A percentile compares a stretch with the other conserved stretches of the same genome.
These are phyloP conservation scores for Eulithis prunata DNA, from an alignment of 2,888 invertebrate species.

Conservation along the genomic window DNA sequence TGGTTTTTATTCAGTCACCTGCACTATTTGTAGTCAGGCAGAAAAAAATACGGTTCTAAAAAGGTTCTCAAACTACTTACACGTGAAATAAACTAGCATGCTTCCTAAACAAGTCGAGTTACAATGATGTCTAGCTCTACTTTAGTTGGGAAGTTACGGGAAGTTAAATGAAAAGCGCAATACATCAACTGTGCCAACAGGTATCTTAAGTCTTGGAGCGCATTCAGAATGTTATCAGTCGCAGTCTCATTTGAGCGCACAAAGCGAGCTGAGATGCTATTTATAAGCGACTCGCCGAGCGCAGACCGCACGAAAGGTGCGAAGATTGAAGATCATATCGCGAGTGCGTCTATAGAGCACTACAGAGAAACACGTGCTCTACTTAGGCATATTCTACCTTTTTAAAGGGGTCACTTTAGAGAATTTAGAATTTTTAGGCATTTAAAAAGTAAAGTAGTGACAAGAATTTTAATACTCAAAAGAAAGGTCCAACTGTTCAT, in stretches of 20 bases:
- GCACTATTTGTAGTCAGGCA: not conserved
- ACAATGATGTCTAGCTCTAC: not conserved
- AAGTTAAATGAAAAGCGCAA: slow-evolving; percentile 63
- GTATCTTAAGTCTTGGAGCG: slow-evolving; percentile 60
- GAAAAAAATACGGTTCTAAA: not conserved
- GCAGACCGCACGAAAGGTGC: slow-evolving; percentile 77
- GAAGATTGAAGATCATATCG: slow-evolving; percentile 83
- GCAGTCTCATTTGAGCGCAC: slow-evolving; percentile 79
- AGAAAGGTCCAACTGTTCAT: no score
- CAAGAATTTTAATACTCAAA: no score
- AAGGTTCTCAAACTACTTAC: no score
- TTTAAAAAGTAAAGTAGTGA: not conserved
- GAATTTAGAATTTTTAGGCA: no score
- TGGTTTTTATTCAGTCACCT: slow-evolving; percentile 23
- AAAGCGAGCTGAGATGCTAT: slow-evolving; percentile 69
- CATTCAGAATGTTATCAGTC: slow-evolving; percentile 74
- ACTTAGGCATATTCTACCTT: not conserved
- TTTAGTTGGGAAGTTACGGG: not conserved
- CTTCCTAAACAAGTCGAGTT: not conserved
- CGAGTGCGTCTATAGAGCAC: slow-evolving; percentile 65
- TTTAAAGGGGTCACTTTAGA: no score
- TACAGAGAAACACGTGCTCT: slow-evolving; percentile 3
- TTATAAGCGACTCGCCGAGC: slow-evolving; percentile 66
- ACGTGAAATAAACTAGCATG: not conserved
- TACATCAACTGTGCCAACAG: slow-evolving; percentile 50